Evolutionary conservation across 2,113 vertebrate genomes (phyloP), one percentile per base, ranked within the genome.

Genomic region (Phocoena phocoena): DNA sequence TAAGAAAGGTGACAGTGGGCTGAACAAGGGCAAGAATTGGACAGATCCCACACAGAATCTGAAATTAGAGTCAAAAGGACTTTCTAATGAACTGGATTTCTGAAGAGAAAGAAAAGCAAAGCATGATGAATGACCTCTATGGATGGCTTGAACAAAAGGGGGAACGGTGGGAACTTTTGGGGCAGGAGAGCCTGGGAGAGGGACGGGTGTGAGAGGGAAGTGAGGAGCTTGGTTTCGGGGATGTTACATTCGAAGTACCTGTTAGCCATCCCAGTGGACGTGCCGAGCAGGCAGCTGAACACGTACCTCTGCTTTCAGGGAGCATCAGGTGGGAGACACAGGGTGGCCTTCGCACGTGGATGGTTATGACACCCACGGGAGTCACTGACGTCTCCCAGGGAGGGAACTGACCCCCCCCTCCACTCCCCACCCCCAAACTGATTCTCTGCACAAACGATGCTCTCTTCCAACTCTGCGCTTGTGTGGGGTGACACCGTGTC

Each of bases 381-480:
- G 11, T 28, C n/a, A 15, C 2, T 1, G 31, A 11, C 2, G 3
- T 15, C 41, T 36, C 63, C 73, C 47, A 26, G 25, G 33, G 20
- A 47, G 15, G 36, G 26, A 10, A 2, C 8, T 10, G 79, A 14
- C 8, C 10, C 4, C 23, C 23, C 31, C 17, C 33, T 58, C 6
- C 17, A 0, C 8, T 7, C 4, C 15, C 44, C 14, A 0, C 26
- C 12, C 53, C 28, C 2, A 8, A 0, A 13, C 36, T 1, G 26
- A 38, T 2, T 15, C 63, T n/a, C 18, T 10, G 70, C 53, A 47
- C 26, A 25, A 33, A 6, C 8, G 2, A 8, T 0, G 18, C 6
- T 0, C 8, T 5, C 3, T 50, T 21, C 6, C 18, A 3, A 0
- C 0, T 6, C 23, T 26, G 28, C 41, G 13, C 3, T 0, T 7